These are phyloP conservation scores for Oreochromis aureus DNA, from an alignment of 2,113 vertebrate genomes.

Conservation along the genomic window DNA sequence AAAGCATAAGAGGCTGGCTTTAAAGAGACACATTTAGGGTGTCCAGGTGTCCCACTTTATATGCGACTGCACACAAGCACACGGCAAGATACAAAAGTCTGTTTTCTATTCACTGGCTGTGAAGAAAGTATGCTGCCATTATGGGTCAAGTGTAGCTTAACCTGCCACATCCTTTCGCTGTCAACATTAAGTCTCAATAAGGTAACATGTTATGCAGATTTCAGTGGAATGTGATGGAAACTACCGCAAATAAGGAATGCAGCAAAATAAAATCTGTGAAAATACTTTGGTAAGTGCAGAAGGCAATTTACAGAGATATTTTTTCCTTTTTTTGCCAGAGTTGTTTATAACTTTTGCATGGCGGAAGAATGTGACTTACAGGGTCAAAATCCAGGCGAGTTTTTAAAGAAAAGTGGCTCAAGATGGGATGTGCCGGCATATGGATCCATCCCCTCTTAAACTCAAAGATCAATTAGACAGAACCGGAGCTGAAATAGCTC, in stretches of 20 bases:
- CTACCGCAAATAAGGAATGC: background rate
- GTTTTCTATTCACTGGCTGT: background rate
- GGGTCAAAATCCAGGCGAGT: background rate
- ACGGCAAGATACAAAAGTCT: background rate
- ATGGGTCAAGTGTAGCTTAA: background rate
- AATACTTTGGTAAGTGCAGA: background rate
- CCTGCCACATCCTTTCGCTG: background rate
- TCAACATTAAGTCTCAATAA: background rate
- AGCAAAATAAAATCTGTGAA: background rate
- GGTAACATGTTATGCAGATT: background rate
- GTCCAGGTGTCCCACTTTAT: background rate
- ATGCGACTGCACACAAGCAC: background rate
- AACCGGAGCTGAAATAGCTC: background rate
- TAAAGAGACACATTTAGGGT: background rate
- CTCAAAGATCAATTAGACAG: background rate
- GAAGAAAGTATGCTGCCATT: background rate
- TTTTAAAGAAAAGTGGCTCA: background rate
- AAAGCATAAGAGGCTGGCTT: background rate
- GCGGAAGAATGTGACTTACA: background rate
- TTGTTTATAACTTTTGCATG: background rate
- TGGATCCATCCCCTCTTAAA: background rate
- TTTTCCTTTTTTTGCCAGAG: background rate
- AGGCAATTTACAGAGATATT: background rate
- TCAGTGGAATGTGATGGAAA: background rate
- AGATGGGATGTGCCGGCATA: background rate